phyloP scores from a whole-genome alignment of 2,113 vertebrate genomes.

The Sapajus apella region DNA sequence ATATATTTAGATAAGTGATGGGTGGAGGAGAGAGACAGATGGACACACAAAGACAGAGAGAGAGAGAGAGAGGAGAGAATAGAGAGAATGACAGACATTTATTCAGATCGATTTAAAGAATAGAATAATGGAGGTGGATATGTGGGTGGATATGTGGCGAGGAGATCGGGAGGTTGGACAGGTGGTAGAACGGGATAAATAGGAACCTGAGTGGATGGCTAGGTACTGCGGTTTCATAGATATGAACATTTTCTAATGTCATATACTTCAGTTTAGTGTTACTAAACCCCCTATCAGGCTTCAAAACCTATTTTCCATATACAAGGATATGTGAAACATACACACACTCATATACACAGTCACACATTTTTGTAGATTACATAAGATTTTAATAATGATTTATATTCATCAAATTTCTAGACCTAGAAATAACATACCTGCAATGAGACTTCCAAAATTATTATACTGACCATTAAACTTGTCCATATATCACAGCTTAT shows the following conservation, averaged over 20 bases:
- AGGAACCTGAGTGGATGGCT: background rate
- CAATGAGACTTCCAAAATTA: conserved; percentile 20
- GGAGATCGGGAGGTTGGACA: background rate
- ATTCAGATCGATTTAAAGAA: conserved; percentile 1
- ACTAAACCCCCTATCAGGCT: background rate
- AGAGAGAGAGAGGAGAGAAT: background rate
- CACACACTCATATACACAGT: background rate
- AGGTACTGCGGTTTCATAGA: background rate
- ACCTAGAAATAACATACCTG: background rate
- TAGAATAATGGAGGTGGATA: background rate
- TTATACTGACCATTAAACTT: background rate
- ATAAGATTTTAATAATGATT: background rate
- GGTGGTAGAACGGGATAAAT: background rate
- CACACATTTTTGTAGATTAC: background rate
- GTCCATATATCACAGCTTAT: conserved; percentile 34
- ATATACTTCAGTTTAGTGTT: background rate
- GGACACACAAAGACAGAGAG: too few relatives aligned
- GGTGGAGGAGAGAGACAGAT: background rate
- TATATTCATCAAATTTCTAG: background rate
- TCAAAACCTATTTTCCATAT: background rate
- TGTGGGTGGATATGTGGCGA: background rate
- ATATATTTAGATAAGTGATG: conserved; percentile 42
- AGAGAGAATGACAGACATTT: background rate
- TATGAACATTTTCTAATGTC: background rate
- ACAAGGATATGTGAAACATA: background rate